Conservation (phyloP, 2,888 invertebrate genomes). For the Lucinisca nassula region DNA sequence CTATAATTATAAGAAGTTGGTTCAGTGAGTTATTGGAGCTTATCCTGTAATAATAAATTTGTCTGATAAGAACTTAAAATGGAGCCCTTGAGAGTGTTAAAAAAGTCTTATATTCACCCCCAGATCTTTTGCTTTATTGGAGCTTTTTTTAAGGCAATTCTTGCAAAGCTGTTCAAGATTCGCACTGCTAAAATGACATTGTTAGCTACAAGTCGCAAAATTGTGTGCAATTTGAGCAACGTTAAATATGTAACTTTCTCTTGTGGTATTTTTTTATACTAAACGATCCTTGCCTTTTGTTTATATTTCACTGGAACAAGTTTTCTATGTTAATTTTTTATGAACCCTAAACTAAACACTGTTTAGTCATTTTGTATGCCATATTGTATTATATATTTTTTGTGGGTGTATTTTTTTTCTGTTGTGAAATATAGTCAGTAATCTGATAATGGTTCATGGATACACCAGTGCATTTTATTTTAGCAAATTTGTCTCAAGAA, state of each 20-base stretch:
- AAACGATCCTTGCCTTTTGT: constrained; percentile 40
- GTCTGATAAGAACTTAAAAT: too few relatives aligned
- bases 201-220: not conserved
- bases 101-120: too few relatives aligned
- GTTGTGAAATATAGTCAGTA: constrained; percentile 15
- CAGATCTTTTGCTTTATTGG: too few relatives aligned
- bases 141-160: too few relatives aligned
- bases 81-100: too few relatives aligned
- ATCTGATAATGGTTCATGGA: constrained; percentile 9
- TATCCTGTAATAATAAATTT: too few relatives aligned
- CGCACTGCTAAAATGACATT: not conserved
- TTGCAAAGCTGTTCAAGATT: not conserved
- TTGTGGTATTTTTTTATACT: constrained; percentile 39
- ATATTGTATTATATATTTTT: constrained; percentile 37
- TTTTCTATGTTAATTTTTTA: constrained; percentile 49
- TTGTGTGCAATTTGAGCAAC: constrained; percentile 34
- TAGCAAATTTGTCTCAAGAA: constrained; percentile 10
- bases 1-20: too few relatives aligned
- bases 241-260: constrained; percentile 22
- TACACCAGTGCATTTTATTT: constrained; percentile 8
- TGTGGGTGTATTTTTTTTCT: constrained; percentile 7
- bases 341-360: constrained; percentile 23
- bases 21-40: too few relatives aligned
- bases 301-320: constrained; percentile 24
- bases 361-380: constrained; percentile 40